A percentile compares a stretch with the other conserved stretches of the same genome.
Conservation (phyloP, 2,113 vertebrate genomes). For the Blennius ocellaris region DNA sequence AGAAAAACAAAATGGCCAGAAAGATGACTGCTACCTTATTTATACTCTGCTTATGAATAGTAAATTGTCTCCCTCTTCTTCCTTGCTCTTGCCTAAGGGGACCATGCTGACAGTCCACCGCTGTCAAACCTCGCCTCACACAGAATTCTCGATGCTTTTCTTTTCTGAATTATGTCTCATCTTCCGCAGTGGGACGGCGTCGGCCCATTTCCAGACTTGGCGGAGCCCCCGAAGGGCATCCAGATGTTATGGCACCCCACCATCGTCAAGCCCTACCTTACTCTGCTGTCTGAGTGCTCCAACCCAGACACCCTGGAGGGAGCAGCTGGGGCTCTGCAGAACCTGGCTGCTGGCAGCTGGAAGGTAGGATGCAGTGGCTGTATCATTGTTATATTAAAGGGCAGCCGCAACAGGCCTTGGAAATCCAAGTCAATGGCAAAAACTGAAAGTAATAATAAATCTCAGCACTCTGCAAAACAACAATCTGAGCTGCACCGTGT, state of each 20-base stretch:
- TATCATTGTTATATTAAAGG: conserved; percentile 35
- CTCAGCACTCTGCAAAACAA: background rate
- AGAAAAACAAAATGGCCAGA: conserved; percentile 23
- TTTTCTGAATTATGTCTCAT: conserved; percentile 48
- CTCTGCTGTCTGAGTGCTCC: conserved; percentile 98
- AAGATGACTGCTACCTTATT: conserved; percentile 41
- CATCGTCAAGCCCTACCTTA: conserved; percentile 99
- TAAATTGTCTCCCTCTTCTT: conserved; percentile 32
- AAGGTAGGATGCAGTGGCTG: conserved; percentile 86
- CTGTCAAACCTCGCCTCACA: conserved; percentile 39
- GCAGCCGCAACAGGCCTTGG: conserved; percentile 18
- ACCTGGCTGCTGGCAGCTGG: conserved; percentile 98
- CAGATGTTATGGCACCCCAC: conserved; percentile 99
- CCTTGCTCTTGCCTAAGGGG: conserved; percentile 33
- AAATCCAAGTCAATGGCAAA: conserved; percentile 24
- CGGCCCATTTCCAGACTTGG: conserved; percentile 95
- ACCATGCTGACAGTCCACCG: conserved; percentile 15
- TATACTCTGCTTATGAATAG: conserved; percentile 47
- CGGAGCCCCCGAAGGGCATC: conserved; percentile 97
- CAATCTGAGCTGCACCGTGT: background rate
- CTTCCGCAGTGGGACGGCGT: conserved; percentile 96
- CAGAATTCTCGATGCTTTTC: conserved; percentile 36
- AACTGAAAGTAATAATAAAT: conserved; percentile 6
- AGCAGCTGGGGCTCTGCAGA: conserved; percentile 97
- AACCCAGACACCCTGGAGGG: conserved; percentile 99